phyloP scores from a whole-genome alignment of 2,888 invertebrate genomes.

The Deroplatys truncata region DNA sequence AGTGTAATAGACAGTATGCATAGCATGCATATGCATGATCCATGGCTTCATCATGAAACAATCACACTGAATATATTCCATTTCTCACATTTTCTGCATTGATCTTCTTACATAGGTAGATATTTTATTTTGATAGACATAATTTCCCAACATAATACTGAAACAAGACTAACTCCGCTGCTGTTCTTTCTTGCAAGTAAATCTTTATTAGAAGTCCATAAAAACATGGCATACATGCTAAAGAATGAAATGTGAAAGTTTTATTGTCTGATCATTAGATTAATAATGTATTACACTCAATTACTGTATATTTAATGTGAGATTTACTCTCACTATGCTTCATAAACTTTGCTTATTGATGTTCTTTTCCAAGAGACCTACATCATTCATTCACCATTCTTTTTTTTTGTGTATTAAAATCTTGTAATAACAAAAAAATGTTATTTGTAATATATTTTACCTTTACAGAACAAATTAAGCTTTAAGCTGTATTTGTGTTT shows the following conservation, averaged over 20 bases:
- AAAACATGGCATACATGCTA: background rate
- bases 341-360: background rate
- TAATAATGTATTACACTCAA: background rate
- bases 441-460: background rate
- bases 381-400: background rate
- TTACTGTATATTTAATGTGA: background rate
- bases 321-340: background rate
- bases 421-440: background rate
- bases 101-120: too few species aligned
- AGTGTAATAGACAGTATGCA: too few species aligned
- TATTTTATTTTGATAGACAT: too few species aligned
- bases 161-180: background rate
- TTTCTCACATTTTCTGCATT: too few species aligned
- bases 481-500: background rate
- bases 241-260: background rate
- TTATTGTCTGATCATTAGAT: background rate
- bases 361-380: background rate
- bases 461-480: background rate
- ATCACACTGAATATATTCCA: too few species aligned
- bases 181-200: background rate
- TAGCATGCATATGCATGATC: too few species aligned
- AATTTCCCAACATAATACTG: background rate
- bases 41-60: too few species aligned
- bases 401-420: background rate
- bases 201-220: background rate